phyloP scores from a whole-genome alignment of 1,140 invertebrate species.

The Ceratina calcarata region DNA sequence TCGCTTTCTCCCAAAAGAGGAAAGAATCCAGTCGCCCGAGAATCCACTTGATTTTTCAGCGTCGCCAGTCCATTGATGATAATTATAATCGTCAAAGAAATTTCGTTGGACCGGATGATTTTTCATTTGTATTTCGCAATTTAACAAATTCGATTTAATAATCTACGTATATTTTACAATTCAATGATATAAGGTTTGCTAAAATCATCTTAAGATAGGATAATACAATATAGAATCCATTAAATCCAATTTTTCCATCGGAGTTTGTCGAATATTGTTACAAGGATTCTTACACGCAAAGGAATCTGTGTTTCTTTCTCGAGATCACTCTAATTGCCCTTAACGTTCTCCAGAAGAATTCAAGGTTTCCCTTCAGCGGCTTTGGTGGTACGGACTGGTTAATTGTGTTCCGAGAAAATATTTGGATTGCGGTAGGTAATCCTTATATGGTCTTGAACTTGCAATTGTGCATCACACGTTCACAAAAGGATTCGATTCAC shows the following conservation, averaged over 20 bases:
- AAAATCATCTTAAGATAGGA: no score
- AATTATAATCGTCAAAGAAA: neutral
- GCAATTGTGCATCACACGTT: no score
- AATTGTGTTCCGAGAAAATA: neutral
- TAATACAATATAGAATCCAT: no score
- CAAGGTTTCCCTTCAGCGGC: neutral
- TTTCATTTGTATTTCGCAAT: neutral
- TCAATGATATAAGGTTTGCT: no score
- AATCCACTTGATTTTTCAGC: constrained; percentile 11
- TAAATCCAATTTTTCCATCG: no score
- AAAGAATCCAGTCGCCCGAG: constrained; percentile 39
- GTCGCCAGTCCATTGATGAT: neutral
- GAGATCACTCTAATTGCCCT: neutral
- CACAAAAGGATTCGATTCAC: no score
- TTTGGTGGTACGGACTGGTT: neutral
- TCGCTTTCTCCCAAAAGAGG: constrained; percentile 36
- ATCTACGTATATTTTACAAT: no score
- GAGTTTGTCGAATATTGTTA: no score
- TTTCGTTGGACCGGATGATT: neutral
- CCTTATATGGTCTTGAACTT: no score
- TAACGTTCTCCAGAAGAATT: neutral
- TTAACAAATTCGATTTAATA: no score
- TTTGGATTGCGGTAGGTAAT: no score
- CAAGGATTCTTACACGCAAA: neutral
- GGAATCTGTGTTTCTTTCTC: neutral